These are phyloP conservation scores for Notospermus geniculatus DNA, from an alignment of 1,140 invertebrate species.

Conservation along the genomic window DNA sequence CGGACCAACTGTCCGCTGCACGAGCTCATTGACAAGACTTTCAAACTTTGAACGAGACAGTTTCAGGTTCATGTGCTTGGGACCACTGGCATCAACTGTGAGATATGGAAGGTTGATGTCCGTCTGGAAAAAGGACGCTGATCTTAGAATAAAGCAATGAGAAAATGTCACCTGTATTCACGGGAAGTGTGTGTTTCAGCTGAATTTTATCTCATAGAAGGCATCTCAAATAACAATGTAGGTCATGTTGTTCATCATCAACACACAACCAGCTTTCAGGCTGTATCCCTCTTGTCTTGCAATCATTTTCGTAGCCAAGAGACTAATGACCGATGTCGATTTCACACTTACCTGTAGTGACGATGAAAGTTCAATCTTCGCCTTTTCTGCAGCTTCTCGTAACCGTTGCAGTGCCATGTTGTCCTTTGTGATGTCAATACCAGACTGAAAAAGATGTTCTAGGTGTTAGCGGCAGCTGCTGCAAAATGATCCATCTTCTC, in stretches of 20 bases:
- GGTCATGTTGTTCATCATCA: not conserved
- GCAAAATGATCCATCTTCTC: too few relatives aligned
- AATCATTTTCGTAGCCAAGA: too few relatives aligned
- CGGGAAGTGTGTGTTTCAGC: too few relatives aligned
- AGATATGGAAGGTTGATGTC: slow-evolving; percentile 98
- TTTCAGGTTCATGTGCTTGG: slow-evolving; percentile 99
- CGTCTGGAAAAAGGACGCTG: slow-evolving; percentile 66
- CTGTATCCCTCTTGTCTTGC: too few relatives aligned
- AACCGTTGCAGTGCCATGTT: slow-evolving; percentile 98
- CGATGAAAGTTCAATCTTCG: slow-evolving; percentile 96
- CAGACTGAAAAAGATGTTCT: slow-evolving; percentile 67
- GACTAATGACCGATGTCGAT: too few relatives aligned
- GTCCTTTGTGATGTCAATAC: slow-evolving; percentile 93
- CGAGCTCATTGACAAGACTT: slow-evolving; percentile 84
- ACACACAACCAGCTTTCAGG: not conserved
- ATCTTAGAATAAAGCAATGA: too few relatives aligned
- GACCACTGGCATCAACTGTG: slow-evolving; percentile 94
- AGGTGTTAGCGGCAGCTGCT: too few relatives aligned
- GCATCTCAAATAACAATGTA: too few relatives aligned
- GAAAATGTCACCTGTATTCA: too few relatives aligned
- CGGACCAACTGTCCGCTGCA: slow-evolving; percentile 92
- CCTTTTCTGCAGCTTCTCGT: slow-evolving; percentile 98
- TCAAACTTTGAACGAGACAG: slow-evolving; percentile 92
- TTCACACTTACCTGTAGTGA: slow-evolving; percentile 64
- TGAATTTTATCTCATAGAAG: too few relatives aligned